Evolutionary conservation across 92 coral and sea anemone genomes (phyloP), one percentile per base, ranked within the genome.

Genomic region (Phenganax stokvisi): DNA sequence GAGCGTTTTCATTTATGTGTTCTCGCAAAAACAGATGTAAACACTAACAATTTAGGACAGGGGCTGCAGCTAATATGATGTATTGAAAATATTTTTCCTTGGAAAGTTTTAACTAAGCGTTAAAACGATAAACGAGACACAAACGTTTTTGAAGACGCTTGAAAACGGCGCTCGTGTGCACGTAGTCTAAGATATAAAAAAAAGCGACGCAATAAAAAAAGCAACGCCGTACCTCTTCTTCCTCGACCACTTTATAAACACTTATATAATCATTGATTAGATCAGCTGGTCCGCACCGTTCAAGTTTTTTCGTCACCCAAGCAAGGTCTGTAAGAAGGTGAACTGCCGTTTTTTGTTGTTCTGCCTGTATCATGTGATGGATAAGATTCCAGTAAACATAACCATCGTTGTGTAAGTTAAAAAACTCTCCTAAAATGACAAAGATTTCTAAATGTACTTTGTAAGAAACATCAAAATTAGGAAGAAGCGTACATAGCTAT

Each of bases 351-450:
- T 83, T 73, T 10, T 83, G 44, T 86, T 86, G 82, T 30, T 88
- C 87, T 9, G 92, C 97, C 74, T 87, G 87, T 10, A 92, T 80
- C 94, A 94, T 91, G 89, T 94, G 98, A 12, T 87, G 77, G 3
- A 92, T 56, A 11, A 94, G 92, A 77, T 94, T 91, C 97, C 97
- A 92, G 83, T 92, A 89, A 53, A 94, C 89, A 58, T 94, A 94
- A 2, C 94, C 92, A 86, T 94, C 98, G 80, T 90, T 87, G 13
- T 55, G 76, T 81, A 94, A 86, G 54, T 75, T 87, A 25, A 86
- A 78, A 67, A 92, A 86, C 55, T 88, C 85, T 28, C 90, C 98
- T 93, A 74, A 16, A 80, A 37, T 37, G 47, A 37, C 47, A 37
- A 5, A 44, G 12, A 71, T 5, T 71, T 72, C 20, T 11, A 47